These are phyloP conservation scores for Sapayoa aenigma DNA, from an alignment of 2,113 vertebrate genomes.

Conservation along the genomic window DNA sequence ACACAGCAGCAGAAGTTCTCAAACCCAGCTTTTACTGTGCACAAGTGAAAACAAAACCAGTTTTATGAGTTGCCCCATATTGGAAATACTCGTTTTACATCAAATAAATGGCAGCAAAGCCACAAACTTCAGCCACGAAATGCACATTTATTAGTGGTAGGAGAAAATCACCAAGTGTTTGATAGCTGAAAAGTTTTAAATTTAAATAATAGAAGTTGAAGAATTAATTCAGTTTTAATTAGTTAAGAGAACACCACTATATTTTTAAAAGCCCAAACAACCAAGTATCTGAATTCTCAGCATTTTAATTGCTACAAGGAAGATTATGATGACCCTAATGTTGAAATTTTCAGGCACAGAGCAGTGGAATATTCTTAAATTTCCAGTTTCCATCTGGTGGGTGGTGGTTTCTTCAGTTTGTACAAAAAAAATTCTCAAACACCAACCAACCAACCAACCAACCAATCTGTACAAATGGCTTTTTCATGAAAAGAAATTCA, in stretches of 20 bases:
- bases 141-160: background rate
- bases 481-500: background rate
- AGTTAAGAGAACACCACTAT: background rate
- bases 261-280: rapidly evolving
- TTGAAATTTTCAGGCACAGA: background rate
- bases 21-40: background rate
- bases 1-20: background rate
- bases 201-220: background rate
- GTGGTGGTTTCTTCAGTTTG: background rate
- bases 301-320: background rate
- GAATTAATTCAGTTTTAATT: background rate
- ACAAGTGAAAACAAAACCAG: background rate
- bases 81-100: background rate
- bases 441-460: background rate
- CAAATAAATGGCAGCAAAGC: background rate
- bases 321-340: background rate
- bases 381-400: background rate
- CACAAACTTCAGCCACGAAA: background rate
- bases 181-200: background rate
- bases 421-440: background rate
- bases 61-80: background rate
- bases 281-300: background rate
- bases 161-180: background rate
- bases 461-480: background rate
- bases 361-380: background rate